Evolutionary conservation across 2,888 invertebrate species (phyloP), one percentile per base, ranked within the genome.

Genomic region (Rotaria macrura): DNA sequence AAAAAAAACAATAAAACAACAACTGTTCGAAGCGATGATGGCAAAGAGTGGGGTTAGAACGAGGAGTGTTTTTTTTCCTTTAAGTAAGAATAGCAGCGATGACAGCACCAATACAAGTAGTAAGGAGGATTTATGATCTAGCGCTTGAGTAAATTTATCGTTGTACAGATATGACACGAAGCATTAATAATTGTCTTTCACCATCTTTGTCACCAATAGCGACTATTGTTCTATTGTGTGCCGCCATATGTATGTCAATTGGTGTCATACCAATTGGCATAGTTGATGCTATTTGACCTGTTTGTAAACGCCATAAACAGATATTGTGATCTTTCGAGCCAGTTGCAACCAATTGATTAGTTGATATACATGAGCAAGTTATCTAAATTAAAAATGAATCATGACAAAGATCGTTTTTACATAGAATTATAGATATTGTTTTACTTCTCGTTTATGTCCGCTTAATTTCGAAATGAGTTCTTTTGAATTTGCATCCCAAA

Each of bases 181-280:
- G 55, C 86, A 86, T 86, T 40, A 86, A 57, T 72, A 86, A 85
- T 84, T 86, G 86, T 49, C 85, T 85, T 72, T 85, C 85, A 65
- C 86, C 79, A 57, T 86, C 85, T 79, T 85, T 86, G 65, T 86
- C 86, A 47, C 85, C 85, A n/a, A 86, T 86, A 34, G 86, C 85
- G 47, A 86, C 86, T 72, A 86, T 85, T 34, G 85, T 86, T 55
- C 79, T 52, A 83, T 86, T 86, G 49, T 86, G 85, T 23, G 57
- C 83, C 49, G 85, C 85, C 84, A 86, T 84, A 65, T 85, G 74
- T 25, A 85, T 65, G 34, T 86, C 86, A 38, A 86, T 23, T 40
- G 85, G 83, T 72, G 65, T 84, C 85, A 85, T 85, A 34, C 72
- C 86, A 6, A 86, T 84, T 2, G 85, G 43, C 85, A 86, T 86